Evolutionary conservation across 2,888 invertebrate genomes (phyloP).

Genomic region (Agrochola macilenta): DNA sequence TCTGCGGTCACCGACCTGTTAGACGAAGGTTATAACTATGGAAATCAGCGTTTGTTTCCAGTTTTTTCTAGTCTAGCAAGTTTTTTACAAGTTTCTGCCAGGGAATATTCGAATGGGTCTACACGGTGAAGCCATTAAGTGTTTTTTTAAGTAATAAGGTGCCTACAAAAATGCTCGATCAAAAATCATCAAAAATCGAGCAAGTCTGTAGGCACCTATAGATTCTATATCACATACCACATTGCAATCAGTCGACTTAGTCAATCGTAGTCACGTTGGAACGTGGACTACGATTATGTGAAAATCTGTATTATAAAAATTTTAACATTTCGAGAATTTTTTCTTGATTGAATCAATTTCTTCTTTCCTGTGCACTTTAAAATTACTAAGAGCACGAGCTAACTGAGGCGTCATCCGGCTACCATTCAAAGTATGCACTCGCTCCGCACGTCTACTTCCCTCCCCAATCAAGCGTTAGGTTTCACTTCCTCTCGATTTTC

Average conservation of each 20-base stretch:
- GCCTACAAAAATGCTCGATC: not conserved
- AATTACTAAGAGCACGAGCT: not conserved
- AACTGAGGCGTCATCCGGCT: not conserved
- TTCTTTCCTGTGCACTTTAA: not conserved
- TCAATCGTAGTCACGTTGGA: no score
- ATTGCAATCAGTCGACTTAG: not conserved
- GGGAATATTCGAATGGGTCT: not conserved
- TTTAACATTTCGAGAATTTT: not conserved
- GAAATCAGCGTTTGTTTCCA: slow-evolving; percentile 15
- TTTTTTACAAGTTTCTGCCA: not conserved
- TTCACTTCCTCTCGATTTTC: slow-evolving; percentile 29
- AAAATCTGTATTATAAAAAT: not conserved
- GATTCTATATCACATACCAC: not conserved
- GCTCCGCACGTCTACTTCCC: slow-evolving; percentile 12
- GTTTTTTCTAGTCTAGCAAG: not conserved
- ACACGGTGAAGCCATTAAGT: not conserved
- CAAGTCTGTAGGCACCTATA: not conserved
- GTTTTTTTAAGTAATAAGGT: not conserved
- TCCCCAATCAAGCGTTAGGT: slow-evolving; percentile 8
- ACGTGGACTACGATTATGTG: not conserved
- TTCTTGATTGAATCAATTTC: not conserved
- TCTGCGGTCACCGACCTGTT: slow-evolving; percentile 21
- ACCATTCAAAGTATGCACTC: not conserved
- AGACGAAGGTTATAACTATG: not conserved
- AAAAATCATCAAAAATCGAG: not conserved